Evolutionary conservation across 2,888 invertebrate species (phyloP).

Genomic region (Hetaerina titia): DNA sequence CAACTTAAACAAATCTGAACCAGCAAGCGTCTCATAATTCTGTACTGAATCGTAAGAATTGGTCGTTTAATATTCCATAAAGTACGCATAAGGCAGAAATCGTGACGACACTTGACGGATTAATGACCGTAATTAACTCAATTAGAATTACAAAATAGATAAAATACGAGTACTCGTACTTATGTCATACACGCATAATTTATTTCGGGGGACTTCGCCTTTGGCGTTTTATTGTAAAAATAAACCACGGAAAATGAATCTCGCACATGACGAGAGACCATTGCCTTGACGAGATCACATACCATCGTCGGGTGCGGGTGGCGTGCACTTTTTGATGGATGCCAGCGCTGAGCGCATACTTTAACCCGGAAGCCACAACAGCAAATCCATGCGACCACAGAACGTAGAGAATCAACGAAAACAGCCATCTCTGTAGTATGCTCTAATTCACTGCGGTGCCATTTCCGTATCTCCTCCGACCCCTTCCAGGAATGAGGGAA

Average conservation of each 20-base stretch:
- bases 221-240: too few species aligned
- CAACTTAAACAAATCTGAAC: too few species aligned
- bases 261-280: background rate
- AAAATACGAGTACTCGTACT: too few species aligned
- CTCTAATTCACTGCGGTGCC: background rate
- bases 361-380: background rate
- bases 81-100: too few species aligned
- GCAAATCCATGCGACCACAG: background rate
- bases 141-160: too few species aligned
- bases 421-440: conserved; percentile 9
- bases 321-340: background rate
- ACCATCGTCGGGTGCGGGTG: background rate
- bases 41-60: too few species aligned
- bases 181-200: too few species aligned
- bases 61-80: too few species aligned
- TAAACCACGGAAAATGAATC: background rate
- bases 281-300: background rate
- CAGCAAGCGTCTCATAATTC: too few species aligned
- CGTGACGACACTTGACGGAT: too few species aligned
- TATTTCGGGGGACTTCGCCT: too few species aligned
- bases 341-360: background rate
- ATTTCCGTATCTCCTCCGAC: background rate
- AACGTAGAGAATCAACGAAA: background rate
- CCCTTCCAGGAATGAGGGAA: background rate
- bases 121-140: too few species aligned